Percentiles rank a stretch among this genome's conserved stretches.
Evolutionary conservation across 2,888 invertebrate species (phyloP).

Genomic region (Acanthosepion esculentum): DNA sequence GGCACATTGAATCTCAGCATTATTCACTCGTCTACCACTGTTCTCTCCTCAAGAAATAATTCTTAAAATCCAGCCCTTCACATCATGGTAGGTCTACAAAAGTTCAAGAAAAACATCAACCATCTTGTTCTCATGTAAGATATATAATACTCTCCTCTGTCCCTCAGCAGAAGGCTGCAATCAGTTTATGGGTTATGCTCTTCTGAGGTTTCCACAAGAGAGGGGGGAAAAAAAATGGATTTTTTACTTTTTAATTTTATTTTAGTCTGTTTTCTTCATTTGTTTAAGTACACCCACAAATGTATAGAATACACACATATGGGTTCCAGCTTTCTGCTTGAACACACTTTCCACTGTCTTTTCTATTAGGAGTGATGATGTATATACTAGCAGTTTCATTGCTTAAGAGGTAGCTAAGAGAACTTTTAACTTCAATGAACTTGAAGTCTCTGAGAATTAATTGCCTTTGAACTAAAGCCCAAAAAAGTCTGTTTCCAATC

Average conservation of each 20-base stretch:
- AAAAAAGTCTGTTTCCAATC: background rate
- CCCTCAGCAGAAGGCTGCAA: slow-evolving; percentile 15
- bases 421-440: slow-evolving; percentile 33
- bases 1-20: background rate
- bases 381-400: background rate
- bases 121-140: slow-evolving; percentile 33
- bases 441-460: slow-evolving; percentile 23
- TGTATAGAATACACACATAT: slow-evolving; percentile 33
- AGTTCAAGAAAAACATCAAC: slow-evolving; percentile 33
- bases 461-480: slow-evolving; percentile 33
- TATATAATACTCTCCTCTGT: slow-evolving; percentile 33
- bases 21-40: background rate
- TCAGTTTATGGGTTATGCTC: slow-evolving; percentile 11
- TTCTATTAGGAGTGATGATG: slow-evolving; percentile 22
- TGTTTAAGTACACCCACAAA: background rate
- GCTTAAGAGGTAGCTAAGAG: slow-evolving; percentile 21
- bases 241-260: background rate
- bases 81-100: slow-evolving; percentile 33
- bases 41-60: slow-evolving; percentile 33
- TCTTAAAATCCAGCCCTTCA: slow-evolving; percentile 33
- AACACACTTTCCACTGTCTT: slow-evolving; percentile 9
- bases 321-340: slow-evolving; percentile 33
- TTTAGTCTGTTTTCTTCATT: slow-evolving; percentile 33
- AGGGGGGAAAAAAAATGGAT: background rate
- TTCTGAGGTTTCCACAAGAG: slow-evolving; percentile 6